These are phyloP conservation scores for Tangara arthus DNA, from an alignment of 2,797 vertebrate species.

Conservation along the genomic window DNA sequence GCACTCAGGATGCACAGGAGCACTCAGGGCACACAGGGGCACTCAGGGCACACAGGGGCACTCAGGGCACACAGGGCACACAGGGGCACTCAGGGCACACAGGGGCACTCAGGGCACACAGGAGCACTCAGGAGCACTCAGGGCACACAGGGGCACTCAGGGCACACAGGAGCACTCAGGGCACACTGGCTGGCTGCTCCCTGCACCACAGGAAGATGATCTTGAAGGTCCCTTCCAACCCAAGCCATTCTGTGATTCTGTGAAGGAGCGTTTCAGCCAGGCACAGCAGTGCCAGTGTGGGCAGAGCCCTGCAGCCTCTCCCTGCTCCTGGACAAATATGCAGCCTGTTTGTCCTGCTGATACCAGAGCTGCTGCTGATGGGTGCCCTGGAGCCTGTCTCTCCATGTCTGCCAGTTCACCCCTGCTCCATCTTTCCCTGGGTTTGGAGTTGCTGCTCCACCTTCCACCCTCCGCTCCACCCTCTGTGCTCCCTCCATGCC, in stretches of 20 bases:
- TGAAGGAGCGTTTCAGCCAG: neutral
- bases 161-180: too few species aligned
- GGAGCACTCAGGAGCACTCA: neutral
- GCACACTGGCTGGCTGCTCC: neutral
- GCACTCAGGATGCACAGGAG: neutral
- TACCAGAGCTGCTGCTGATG: neutral
- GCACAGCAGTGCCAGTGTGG: accelerated
- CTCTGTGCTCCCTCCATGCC: neutral
- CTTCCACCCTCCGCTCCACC: neutral
- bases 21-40: neutral
- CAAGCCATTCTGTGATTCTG: neutral
- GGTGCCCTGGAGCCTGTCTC: neutral
- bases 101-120: neutral
- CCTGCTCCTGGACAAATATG: neutral
- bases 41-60: too few species aligned
- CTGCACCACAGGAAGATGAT: neutral
- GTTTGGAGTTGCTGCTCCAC: neutral
- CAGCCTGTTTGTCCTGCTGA: neutral
- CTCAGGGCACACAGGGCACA: too few species aligned
- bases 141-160: too few species aligned
- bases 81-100: too few species aligned
- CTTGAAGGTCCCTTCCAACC: neutral
- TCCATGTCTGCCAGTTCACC: neutral
- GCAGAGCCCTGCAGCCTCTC: neutral
- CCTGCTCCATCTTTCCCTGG: neutral